These are phyloP conservation scores for Mesorhabditis belari DNA, from an alignment of 2,888 invertebrate genomes.

Conservation along the genomic window DNA sequence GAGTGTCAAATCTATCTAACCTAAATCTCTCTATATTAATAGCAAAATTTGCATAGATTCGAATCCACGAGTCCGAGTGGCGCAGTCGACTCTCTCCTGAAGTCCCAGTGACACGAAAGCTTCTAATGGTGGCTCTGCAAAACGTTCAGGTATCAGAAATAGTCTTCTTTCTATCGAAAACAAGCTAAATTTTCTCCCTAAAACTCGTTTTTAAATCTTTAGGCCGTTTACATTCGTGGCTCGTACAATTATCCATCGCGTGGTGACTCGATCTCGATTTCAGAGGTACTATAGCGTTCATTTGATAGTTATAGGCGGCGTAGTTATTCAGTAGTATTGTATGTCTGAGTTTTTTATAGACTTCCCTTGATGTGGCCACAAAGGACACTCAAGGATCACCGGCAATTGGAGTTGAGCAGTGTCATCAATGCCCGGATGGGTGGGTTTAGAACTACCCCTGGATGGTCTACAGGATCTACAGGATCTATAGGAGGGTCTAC, in stretches of 20 bases:
- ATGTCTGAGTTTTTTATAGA: constrained; percentile 6
- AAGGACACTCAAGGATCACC: constrained; percentile 6
- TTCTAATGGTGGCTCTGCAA: constrained; percentile 85
- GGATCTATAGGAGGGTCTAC: no score
- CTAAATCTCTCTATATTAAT: neutral
- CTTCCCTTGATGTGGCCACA: constrained; percentile 69
- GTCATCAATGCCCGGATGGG: constrained; percentile 35
- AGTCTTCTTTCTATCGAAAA: constrained; percentile 31
- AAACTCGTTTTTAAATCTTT: neutral
- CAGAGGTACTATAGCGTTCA: constrained; percentile 19
- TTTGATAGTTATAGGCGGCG: neutral
- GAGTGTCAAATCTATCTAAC: constrained; percentile 1
- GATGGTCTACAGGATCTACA: no score
- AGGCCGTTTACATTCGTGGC: constrained; percentile 38
- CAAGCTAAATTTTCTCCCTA: neutral
- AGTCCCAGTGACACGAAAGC: constrained; percentile 65
- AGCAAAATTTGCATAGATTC: no score
- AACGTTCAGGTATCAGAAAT: constrained; percentile 65
- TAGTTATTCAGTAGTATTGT: neutral
- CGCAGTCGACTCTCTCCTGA: constrained; percentile 62
- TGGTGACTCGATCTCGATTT: constrained; percentile 37
- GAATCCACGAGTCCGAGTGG: constrained; percentile 63
- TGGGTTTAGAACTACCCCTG: no score
- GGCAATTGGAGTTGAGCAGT: constrained; percentile 40
- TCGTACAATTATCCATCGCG: constrained; percentile 40